Evolutionary conservation across 2,113 vertebrate genomes (phyloP).

Genomic region (Xenopus tropicalis): UCB_Xtro_10.0 CM004450.2:47763001-47763500

Average conservation of each 20-base stretch:
- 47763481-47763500: constrained; percentile 38
- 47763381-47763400: constrained; percentile 38
- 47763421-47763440: constrained; percentile 26
- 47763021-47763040: too few species aligned
- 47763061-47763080: too few species aligned
- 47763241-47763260: background rate
- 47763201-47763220: background rate
- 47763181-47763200: too few species aligned
- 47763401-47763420: constrained; percentile 34
- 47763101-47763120: too few species aligned
- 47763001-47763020: too few species aligned
- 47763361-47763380: constrained; percentile 36
- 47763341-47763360: constrained; percentile 28
- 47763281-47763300: constrained; percentile 20
- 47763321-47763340: constrained; percentile 26
- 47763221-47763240: background rate
- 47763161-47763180: too few species aligned
- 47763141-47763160: too few species aligned
- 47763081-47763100: too few species aligned
- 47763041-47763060: too few species aligned
- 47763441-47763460: constrained; percentile 27
- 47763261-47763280: background rate
- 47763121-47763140: too few species aligned
- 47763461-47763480: constrained; percentile 40
- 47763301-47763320: constrained; percentile 29